Percentiles rank a stretch among this genome's conserved stretches.
Evolutionary conservation across 2,888 invertebrate species (phyloP).

Genomic region (Meloe dianella): DNA sequence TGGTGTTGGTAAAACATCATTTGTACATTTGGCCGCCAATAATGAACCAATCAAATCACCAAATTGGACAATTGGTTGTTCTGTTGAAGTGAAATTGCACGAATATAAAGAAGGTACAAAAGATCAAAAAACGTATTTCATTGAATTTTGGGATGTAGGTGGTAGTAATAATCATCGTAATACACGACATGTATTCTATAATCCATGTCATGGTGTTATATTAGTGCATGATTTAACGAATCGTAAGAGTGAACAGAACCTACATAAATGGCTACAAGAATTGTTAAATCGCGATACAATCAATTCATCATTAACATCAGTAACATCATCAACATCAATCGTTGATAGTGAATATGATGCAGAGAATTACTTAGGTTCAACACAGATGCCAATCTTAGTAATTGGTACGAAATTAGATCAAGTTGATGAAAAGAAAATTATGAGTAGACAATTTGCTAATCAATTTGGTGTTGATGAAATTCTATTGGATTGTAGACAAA

Average conservation of each 20-base stretch:
- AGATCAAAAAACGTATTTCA: slow-evolving; percentile 86
- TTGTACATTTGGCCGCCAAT: slow-evolving; percentile 90
- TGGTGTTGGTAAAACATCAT: slow-evolving; percentile 97
- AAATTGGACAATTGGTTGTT: slow-evolving; percentile 96
- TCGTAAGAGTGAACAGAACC: slow-evolving; percentile 91
- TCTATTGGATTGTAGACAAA: slow-evolving; percentile 76
- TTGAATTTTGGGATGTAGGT: slow-evolving; percentile 97
- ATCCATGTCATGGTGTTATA: slow-evolving; percentile 92
- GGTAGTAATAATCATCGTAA: slow-evolving; percentile 93
- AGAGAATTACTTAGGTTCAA: slow-evolving; percentile 83
- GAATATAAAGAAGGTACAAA: slow-evolving; percentile 94
- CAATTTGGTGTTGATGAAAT: slow-evolving; percentile 95
- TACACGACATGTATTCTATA: slow-evolving; percentile 93
- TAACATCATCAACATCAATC: slow-evolving; percentile 35
- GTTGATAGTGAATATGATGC: slow-evolving; percentile 80
- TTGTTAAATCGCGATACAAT: slow-evolving; percentile 77
- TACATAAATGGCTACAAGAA: slow-evolving; percentile 92
- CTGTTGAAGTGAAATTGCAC: slow-evolving; percentile 94
- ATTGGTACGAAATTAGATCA: slow-evolving; percentile 94
- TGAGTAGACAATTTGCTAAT: slow-evolving; percentile 75
- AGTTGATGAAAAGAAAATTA: slow-evolving; percentile 72
- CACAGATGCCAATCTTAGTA: slow-evolving; percentile 91
- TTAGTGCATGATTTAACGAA: slow-evolving; percentile 97
- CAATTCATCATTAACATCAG: slow-evolving; percentile 40
- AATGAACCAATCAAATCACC: slow-evolving; percentile 85